Evolutionary conservation across 2,888 invertebrate species (phyloP), one percentile per base, ranked within the genome.

Genomic region (Calameuta pallipes): DNA sequence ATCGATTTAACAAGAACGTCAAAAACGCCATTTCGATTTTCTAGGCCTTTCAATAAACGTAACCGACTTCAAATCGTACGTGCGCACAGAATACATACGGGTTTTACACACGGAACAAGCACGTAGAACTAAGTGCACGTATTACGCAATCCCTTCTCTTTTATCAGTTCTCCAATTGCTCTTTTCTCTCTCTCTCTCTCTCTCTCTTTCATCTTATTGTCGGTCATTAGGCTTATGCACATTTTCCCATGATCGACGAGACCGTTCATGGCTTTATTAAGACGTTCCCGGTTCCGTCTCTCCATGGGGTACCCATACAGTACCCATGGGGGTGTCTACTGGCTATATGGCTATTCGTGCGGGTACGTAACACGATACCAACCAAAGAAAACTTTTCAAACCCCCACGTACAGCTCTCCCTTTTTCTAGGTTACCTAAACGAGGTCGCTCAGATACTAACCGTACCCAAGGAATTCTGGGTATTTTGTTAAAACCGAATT

Each of bases 321-420:
- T 15, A 6, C 41, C 41, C 78, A 76, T 75, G 78, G 78, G 75
- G 76, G 78, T 78, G 78, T 78, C 78, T 68, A 75, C 23, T 76
- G 41, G 41, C 23, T 56, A 23, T 9, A 9, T 56, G 41, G 34
- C 15, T 73, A 71, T 76, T 68, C 31, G 68, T 75, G 37, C 41
- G 74, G 77, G n/a, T 36, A 9, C 36, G 77, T 74, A 77, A 77
- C 34, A 74, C 69, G 74, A 77, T 31, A 77, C 68, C 74, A 74
- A 77, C 77, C 30, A 3, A 56, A 68, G 74, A 74, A 76, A 76
- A 74, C 73, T 76, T 12, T 56, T 23, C 41, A 15, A 56, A 56
- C 23, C 41, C 41, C 41, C 41, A 9, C 23, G 23, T 56, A 56
- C 23, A 56, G 41, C 41, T 2, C 41, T 9, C 23, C 41, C 23